phyloP scores from a whole-genome alignment of 2,888 invertebrate species.

The Lissonota sp. region DNA sequence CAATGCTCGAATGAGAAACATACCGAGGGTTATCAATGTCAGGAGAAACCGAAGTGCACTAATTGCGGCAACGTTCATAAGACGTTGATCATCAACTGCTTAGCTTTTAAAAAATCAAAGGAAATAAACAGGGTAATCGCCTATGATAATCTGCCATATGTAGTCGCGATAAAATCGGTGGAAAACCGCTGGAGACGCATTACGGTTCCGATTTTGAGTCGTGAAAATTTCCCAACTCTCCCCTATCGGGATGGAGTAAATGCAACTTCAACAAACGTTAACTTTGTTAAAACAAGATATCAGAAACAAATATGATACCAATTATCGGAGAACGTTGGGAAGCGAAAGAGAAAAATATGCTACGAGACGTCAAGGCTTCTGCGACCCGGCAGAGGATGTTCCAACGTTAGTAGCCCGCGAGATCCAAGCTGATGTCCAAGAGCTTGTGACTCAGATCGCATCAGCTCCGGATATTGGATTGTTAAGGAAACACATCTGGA shows the following conservation, averaged over 20 bases:
- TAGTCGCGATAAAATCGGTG: not conserved
- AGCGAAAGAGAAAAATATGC: not conserved
- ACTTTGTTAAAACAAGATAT: no score
- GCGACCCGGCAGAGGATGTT: not conserved
- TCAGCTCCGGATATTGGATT: not conserved
- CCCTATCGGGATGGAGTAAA: no score
- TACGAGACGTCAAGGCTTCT: not conserved
- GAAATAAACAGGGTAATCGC: not conserved
- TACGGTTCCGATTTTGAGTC: no score
- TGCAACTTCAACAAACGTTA: no score
- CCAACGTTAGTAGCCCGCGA: not conserved
- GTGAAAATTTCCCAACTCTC: no score
- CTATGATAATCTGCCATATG: not conserved
- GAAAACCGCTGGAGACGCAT: no score
- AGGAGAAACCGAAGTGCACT: not conserved
- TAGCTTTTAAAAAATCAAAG: no score
- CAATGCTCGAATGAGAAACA: not conserved
- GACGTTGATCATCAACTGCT: not conserved
- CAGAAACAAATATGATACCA: no score
- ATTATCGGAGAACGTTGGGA: no score
- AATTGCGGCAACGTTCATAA: conserved; percentile 18
- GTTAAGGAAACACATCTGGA: not conserved
- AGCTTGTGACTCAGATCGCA: not conserved
- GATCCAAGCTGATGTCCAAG: not conserved
- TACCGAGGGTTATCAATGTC: not conserved